A percentile compares a stretch with the other conserved stretches of the same genome.
phyloP scores from a whole-genome alignment of 2,888 invertebrate genomes.

The Watsonalla cultraria region DNA sequence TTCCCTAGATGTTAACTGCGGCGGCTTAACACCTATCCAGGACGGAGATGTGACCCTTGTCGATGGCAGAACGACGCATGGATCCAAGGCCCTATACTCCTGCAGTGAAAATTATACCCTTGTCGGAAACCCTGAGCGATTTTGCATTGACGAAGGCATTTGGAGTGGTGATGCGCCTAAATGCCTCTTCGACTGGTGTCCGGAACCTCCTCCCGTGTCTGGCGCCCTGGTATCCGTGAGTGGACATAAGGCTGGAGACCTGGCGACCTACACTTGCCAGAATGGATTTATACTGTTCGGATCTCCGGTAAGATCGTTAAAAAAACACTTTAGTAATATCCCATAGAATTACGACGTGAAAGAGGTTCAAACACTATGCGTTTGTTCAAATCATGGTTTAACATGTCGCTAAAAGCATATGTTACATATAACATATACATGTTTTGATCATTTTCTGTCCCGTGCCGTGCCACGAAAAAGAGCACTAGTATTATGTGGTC shows the following conservation, averaged over 20 bases:
- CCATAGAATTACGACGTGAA: no score
- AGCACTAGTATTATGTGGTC: no score
- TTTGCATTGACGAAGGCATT: slow-evolving; percentile 84
- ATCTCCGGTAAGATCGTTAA: slow-evolving; percentile 80
- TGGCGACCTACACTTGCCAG: slow-evolving; percentile 89
- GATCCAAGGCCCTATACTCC: slow-evolving; percentile 85
- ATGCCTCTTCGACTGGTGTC: slow-evolving; percentile 93
- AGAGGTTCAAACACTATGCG: no score
- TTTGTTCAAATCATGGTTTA: no score
- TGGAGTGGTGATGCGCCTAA: slow-evolving; percentile 90
- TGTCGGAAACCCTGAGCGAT: slow-evolving; percentile 84
- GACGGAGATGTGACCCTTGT: slow-evolving; percentile 84
- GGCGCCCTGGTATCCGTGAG: slow-evolving; percentile 85
- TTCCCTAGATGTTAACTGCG: slow-evolving; percentile 89
- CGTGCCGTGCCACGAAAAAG: no score
- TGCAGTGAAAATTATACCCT: slow-evolving; percentile 93
- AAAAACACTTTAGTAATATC: neutral
- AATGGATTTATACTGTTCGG: slow-evolving; percentile 91
- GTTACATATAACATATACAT: no score
- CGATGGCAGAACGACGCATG: slow-evolving; percentile 87
- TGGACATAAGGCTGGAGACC: slow-evolving; percentile 88
- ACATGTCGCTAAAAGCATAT: no score
- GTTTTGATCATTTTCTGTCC: no score
- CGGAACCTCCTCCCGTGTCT: slow-evolving; percentile 86
- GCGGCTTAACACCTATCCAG: slow-evolving; percentile 81